Percentiles rank a stretch among this genome's conserved stretches.
Evolutionary conservation across 2,888 invertebrate species (phyloP).

Genomic region (Pyrochroa serraticornis): DNA sequence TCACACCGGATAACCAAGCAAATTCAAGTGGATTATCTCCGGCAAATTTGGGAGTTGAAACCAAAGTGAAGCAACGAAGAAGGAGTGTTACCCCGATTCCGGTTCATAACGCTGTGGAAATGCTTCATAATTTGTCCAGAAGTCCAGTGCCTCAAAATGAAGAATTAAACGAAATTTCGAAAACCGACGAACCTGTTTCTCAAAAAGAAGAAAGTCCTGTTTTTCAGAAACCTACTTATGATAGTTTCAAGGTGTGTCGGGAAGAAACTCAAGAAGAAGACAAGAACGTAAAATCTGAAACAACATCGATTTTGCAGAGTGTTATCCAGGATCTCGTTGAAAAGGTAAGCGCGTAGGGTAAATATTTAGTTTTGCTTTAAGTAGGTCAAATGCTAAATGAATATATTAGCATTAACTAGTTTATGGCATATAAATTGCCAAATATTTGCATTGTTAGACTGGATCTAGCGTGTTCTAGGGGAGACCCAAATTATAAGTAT

Average conservation of each 20-base stretch:
- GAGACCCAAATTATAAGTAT: slow-evolving; percentile 9
- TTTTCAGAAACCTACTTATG: slow-evolving; percentile 21
- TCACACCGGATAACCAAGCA: too few species aligned
- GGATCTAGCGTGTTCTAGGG: slow-evolving; percentile 10
- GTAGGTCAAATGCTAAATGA: slow-evolving; percentile 20
- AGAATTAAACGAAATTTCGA: not conserved
- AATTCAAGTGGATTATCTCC: too few species aligned
- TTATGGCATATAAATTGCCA: slow-evolving; percentile 7
- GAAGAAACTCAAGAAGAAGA: slow-evolving; percentile 7
- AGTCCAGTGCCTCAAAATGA: slow-evolving; percentile 59
- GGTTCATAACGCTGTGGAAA: slow-evolving; percentile 69
- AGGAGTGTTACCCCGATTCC: slow-evolving; percentile 52
- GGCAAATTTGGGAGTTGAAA: not conserved
- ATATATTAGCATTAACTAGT: slow-evolving; percentile 15
- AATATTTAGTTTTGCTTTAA: slow-evolving; percentile 8
- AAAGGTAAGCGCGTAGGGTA: slow-evolving; percentile 21
- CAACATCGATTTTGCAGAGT: not conserved
- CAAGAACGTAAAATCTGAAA: not conserved
- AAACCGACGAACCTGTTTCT: not conserved
- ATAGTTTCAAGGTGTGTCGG: slow-evolving; percentile 39
- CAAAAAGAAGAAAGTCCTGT: not conserved
- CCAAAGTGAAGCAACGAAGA: slow-evolving; percentile 27
- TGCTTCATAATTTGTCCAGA: slow-evolving; percentile 71
- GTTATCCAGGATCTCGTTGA: slow-evolving; percentile 21
- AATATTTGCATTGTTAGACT: slow-evolving; percentile 23